Conservation (phyloP, 2,888 invertebrate genomes). For the Cephus spinipes region DNA sequence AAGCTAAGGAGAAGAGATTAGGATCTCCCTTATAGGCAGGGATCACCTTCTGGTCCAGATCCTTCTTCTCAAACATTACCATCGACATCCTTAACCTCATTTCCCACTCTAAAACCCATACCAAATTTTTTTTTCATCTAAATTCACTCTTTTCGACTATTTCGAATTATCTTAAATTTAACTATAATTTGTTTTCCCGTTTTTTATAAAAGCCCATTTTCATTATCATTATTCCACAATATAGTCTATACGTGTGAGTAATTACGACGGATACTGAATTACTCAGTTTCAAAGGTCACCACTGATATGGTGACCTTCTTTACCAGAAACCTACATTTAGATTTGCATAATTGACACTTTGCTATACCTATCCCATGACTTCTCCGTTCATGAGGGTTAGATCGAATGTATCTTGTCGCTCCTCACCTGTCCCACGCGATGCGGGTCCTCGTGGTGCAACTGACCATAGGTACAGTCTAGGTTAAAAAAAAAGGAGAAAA, state of each 20-base stretch:
- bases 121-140: slow-evolving; percentile 31
- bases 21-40: slow-evolving; percentile 1
- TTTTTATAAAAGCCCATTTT: background rate
- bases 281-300: background rate
- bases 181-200: background rate
- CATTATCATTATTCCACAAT: background rate
- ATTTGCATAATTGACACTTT: slow-evolving; percentile 55
- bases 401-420: slow-evolving; percentile 65
- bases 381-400: slow-evolving; percentile 61
- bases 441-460: slow-evolving; percentile 61
- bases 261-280: background rate
- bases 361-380: slow-evolving; percentile 30
- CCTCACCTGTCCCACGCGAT: slow-evolving; percentile 64
- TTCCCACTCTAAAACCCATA: background rate
- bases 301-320: background rate
- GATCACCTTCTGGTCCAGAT: background rate
- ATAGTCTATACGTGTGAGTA: background rate
- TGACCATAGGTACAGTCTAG: slow-evolving; percentile 60
- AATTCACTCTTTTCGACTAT: background rate
- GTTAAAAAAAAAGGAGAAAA: background rate
- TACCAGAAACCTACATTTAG: slow-evolving; percentile 26
- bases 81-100: background rate
- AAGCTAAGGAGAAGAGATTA: slow-evolving; percentile 32
- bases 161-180: background rate
- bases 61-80: background rate